Conservation (phyloP, 2,888 invertebrate genomes). For the Apamea sordens region DNA sequence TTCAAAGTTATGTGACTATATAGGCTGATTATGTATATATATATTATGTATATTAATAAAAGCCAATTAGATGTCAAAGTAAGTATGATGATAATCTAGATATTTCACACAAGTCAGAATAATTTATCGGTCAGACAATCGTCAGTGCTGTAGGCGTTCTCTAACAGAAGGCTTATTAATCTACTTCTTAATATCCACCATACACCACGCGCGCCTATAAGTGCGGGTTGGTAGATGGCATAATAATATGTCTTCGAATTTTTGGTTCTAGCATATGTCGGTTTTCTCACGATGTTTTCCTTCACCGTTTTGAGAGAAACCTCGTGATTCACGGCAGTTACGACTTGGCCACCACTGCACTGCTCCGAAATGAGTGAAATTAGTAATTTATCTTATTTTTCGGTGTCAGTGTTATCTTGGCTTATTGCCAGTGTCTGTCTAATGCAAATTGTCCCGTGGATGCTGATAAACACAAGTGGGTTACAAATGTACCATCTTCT, state of each 20-base stretch:
- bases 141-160: neutral
- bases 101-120: too few species aligned
- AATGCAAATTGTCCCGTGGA: slow-evolving; percentile 7
- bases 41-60: neutral
- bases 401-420: neutral
- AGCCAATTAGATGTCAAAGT: neutral
- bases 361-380: neutral
- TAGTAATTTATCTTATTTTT: slow-evolving; percentile 8
- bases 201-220: neutral
- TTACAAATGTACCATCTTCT: neutral
- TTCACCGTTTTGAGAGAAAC: neutral
- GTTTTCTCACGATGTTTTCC: neutral
- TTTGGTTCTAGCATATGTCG: neutral
- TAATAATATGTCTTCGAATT: neutral
- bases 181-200: neutral
- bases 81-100: neutral
- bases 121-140: neutral
- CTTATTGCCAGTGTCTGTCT: neutral
- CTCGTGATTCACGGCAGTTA: neutral
- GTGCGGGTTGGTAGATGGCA: neutral
- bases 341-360: neutral
- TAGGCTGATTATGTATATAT: too few species aligned
- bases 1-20: too few species aligned
- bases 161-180: neutral
- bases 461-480: neutral